Evolutionary conservation across 1,140 invertebrate genomes (phyloP).

Genomic region (Trachymyrmex septentrionalis): DNA sequence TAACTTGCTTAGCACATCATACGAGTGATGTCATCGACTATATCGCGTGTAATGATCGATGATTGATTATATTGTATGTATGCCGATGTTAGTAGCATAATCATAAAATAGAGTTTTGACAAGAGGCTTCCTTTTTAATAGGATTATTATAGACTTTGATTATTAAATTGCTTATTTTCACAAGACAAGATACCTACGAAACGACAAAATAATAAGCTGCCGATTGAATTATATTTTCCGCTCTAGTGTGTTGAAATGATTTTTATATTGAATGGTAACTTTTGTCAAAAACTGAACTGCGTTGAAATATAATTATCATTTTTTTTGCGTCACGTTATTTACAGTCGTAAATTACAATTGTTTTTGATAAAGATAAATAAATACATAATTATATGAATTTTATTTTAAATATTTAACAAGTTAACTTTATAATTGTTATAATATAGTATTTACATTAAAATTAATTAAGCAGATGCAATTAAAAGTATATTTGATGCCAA

Average conservation of each 20-base stretch:
- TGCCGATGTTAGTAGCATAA: neutral
- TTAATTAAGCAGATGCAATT: no score
- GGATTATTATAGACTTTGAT: neutral
- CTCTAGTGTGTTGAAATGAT: no score
- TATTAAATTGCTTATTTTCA: neutral
- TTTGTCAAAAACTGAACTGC: neutral
- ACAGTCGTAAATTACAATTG: neutral
- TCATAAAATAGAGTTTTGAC: neutral
- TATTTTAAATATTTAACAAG: neutral
- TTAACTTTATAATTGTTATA: neutral
- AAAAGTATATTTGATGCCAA: no score
- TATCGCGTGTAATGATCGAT: conserved; percentile 9
- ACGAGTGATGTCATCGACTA: neutral
- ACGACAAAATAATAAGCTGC: neutral
- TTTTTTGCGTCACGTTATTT: neutral
- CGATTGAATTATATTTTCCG: neutral
- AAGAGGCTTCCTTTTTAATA: neutral
- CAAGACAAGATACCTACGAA: neutral
- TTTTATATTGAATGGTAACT: neutral
- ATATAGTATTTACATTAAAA: neutral
- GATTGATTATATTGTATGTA: neutral
- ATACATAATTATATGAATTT: neutral
- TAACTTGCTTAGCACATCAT: neutral
- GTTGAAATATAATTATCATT: no score
- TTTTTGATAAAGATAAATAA: neutral